Evolutionary conservation across 2,113 vertebrate species (phyloP).

Genomic region (Solea solea): DNA sequence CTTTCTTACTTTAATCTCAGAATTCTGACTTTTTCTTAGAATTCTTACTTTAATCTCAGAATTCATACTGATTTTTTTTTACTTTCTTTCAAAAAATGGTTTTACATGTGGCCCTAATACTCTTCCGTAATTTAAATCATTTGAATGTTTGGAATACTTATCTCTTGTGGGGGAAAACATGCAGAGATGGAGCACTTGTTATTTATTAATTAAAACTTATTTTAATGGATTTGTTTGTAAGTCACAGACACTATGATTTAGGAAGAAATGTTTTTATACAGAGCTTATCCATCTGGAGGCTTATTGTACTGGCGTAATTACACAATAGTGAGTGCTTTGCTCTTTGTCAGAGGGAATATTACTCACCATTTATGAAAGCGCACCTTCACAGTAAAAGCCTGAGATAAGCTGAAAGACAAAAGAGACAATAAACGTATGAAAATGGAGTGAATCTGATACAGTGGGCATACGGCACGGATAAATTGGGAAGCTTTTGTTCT

Average conservation of each 20-base stretch:
- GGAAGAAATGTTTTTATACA: conserved; percentile 3
- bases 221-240: conserved; percentile 23
- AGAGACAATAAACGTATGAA: conserved; percentile 50
- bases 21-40: no score
- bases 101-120: no score
- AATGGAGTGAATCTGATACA: conserved; percentile 53
- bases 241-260: conserved; percentile 1
- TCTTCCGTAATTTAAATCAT: not conserved
- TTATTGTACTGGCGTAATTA: conserved; percentile 39
- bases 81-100: no score
- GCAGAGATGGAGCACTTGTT: not conserved
- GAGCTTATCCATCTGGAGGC: conserved; percentile 32
- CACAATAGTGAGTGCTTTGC: conserved; percentile 19
- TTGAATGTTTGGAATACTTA: conserved; percentile 17
- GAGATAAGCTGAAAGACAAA: conserved; percentile 53
- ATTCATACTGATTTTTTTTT: no score
- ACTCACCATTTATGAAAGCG: conserved; percentile 38
- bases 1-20: no score
- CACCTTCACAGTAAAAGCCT: conserved; percentile 16
- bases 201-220: conserved; percentile 29
- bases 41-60: no score
- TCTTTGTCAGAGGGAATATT: conserved; percentile 56
- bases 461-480: not conserved
- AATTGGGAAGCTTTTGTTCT: conserved; percentile 39
- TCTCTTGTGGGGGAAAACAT: conserved; percentile 6